Evolutionary conservation across 1,140 invertebrate species (phyloP).

Genomic region (Yoshiicerus persimilis): DNA sequence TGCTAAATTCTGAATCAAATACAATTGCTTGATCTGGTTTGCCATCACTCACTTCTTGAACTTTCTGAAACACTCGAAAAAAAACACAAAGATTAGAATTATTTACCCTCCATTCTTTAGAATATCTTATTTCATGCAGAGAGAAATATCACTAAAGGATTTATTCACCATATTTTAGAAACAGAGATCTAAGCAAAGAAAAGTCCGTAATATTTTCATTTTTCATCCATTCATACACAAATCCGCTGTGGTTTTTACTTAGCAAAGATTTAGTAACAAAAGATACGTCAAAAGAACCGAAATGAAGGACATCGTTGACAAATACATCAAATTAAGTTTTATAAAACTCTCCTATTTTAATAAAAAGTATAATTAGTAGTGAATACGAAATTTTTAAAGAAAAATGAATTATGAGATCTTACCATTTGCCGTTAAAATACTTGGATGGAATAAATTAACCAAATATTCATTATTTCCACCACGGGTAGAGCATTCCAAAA

Average conservation of each 20-base stretch:
- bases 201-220: background rate
- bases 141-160: too few relatives aligned
- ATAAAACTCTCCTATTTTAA: background rate
- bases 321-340: background rate
- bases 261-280: background rate
- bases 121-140: too few relatives aligned
- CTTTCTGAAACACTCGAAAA: constrained; percentile 28
- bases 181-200: background rate
- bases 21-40: constrained; percentile 33
- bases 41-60: constrained; percentile 34
- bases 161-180: background rate
- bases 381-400: too few relatives aligned
- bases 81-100: background rate
- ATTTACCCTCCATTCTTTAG: background rate
- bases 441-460: too few relatives aligned
- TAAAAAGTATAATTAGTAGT: too few relatives aligned
- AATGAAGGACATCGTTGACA: background rate
- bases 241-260: background rate
- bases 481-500: too few relatives aligned
- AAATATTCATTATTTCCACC: too few relatives aligned
- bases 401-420: too few relatives aligned
- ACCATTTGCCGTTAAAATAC: too few relatives aligned
- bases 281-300: background rate
- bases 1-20: constrained; percentile 43
- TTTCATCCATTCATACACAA: background rate